Evolutionary conservation across 2,888 invertebrate genomes (phyloP).

Genomic region (Linhomoeus sp.): DNA sequence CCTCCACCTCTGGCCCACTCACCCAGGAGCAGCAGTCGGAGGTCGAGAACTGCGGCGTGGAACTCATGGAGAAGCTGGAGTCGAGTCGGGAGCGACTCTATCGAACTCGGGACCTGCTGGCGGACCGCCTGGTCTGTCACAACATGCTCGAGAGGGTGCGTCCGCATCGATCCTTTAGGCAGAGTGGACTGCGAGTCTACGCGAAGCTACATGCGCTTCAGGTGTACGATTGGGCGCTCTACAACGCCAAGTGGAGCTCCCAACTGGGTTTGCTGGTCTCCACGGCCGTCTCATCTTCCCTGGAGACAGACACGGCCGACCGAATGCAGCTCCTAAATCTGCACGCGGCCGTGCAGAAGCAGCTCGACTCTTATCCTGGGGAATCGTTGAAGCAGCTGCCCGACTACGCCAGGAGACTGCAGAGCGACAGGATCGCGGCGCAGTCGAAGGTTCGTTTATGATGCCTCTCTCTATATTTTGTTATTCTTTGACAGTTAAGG

Average conservation of each 20-base stretch:
- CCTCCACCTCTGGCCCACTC: too few species aligned
- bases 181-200: too few species aligned
- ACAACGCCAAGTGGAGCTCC: constrained; percentile 39
- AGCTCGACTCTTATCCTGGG: background rate
- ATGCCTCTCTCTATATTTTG: too few species aligned
- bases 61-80: constrained; percentile 45
- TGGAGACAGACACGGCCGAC: background rate
- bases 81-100: constrained; percentile 50
- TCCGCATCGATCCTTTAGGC: too few species aligned
- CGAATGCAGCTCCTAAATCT: background rate
- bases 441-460: too few species aligned
- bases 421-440: too few species aligned
- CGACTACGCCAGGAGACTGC: background rate
- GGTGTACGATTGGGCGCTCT: constrained; percentile 45
- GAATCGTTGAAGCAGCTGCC: background rate
- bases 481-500: too few species aligned
- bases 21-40: background rate
- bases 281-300: constrained; percentile 7
- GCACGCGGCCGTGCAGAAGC: background rate
- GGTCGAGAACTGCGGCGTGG: background rate
- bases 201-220: constrained; percentile 19
- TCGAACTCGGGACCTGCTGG: constrained; percentile 49
- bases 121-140: constrained; percentile 52
- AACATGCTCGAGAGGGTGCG: constrained; percentile 43
- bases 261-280: constrained; percentile 34